These are phyloP conservation scores for Eulemur coronatus DNA, from an alignment of 2,797 vertebrate species.

Conservation along the genomic window DNA sequence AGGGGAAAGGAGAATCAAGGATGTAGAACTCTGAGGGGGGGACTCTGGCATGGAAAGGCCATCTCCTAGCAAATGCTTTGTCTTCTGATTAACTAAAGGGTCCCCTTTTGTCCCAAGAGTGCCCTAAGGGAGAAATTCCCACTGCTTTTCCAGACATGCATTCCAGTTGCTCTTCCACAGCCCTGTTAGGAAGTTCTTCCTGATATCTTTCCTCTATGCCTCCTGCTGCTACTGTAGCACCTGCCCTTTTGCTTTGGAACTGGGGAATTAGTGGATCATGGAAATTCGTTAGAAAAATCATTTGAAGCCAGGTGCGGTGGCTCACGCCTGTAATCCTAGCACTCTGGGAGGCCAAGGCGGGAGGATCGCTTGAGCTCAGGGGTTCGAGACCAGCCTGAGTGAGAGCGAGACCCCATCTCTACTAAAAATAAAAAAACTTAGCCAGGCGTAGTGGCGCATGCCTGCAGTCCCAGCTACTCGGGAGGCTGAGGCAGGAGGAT, in stretches of 20 bases:
- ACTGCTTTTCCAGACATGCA: neutral
- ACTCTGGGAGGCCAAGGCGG: too few species aligned
- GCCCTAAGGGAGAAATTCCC: neutral
- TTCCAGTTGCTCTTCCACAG: neutral
- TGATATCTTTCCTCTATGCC: neutral
- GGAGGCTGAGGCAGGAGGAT: too few species aligned
- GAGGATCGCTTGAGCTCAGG: too few species aligned
- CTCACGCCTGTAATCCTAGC: too few species aligned
- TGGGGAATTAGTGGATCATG: neutral
- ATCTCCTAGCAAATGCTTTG: neutral
- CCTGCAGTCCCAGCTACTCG: too few species aligned
- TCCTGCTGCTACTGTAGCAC: neutral
- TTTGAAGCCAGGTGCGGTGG: neutral
- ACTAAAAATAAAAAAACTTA: too few species aligned
- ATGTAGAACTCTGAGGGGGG: neutral
- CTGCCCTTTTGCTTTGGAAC: neutral
- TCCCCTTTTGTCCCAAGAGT: neutral
- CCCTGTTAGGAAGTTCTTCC: neutral
- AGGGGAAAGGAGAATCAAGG: neutral
- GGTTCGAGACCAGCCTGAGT: too few species aligned
- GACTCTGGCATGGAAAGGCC: neutral
- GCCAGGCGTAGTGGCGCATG: fast-evolving
- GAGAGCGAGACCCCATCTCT: too few species aligned
- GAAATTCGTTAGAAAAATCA: neutral
- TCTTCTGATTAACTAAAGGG: neutral